phyloP scores from a whole-genome alignment of 2,797 vertebrate species.

The Heliangelus exortis region DNA sequence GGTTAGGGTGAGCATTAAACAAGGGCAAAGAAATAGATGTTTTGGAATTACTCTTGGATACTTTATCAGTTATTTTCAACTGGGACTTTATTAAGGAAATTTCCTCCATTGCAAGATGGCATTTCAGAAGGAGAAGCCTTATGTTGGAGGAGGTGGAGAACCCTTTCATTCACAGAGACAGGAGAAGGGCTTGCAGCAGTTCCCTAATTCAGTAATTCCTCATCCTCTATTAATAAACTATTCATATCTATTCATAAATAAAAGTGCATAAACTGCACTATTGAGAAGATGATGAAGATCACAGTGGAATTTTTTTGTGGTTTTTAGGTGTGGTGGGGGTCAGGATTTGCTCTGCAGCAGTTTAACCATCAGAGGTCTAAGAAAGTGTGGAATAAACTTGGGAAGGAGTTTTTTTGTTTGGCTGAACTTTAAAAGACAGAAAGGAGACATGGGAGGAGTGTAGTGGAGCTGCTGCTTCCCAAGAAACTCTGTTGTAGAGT shows the following conservation, averaged over 20 bases:
- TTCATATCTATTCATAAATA: too few relatives aligned
- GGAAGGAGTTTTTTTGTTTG: neutral
- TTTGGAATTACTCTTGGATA: neutral
- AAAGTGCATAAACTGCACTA: conserved; percentile 72
- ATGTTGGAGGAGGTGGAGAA: neutral
- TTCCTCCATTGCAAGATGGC: neutral
- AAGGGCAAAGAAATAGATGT: neutral
- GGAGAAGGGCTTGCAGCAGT: conserved; percentile 53
- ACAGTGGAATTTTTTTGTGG: neutral
- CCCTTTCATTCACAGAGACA: rapidly evolving
- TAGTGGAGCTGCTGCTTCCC: neutral
- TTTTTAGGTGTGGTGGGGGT: neutral
- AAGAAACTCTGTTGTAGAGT: neutral
- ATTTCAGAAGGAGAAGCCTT: neutral
- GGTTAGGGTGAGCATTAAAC: neutral
- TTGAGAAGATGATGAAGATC: conserved; percentile 73
- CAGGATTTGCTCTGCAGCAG: neutral
- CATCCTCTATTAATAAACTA: conserved; percentile 77
- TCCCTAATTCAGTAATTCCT: conserved; percentile 78
- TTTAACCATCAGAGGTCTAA: neutral
- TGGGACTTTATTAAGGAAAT: neutral
- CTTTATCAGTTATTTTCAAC: neutral
- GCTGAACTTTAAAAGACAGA: neutral
- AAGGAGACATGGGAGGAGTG: neutral
- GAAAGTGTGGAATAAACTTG: neutral